Evolutionary conservation across 2,113 vertebrate species (phyloP).

Genomic region (Ictalurus punctatus): DNA sequence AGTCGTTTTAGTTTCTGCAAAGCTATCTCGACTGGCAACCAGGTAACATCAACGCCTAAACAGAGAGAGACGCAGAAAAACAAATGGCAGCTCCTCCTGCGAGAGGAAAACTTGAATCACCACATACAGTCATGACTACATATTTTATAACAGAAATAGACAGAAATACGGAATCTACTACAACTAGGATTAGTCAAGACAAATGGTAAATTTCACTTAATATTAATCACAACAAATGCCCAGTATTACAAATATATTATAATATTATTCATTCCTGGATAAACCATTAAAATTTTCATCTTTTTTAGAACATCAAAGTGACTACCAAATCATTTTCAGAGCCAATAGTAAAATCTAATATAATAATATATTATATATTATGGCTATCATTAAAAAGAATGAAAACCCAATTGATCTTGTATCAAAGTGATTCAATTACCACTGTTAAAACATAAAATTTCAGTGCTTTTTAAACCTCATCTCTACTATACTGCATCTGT

Average conservation of each 20-base stretch:
- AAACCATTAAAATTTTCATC: neutral
- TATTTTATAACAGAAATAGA: neutral
- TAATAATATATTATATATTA: no score
- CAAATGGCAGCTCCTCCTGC: neutral
- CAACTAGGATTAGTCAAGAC: neutral
- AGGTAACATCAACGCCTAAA: neutral
- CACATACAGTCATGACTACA: neutral
- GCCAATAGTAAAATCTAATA: neutral
- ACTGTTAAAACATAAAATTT: neutral
- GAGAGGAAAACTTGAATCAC: neutral
- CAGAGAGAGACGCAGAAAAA: neutral
- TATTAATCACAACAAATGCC: neutral
- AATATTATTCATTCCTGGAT: neutral
- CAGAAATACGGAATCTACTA: neutral
- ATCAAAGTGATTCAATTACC: neutral
- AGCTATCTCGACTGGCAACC: neutral
- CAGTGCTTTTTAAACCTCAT: no score
- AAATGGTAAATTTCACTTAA: neutral
- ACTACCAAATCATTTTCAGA: neutral
- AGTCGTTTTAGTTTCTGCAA: neutral
- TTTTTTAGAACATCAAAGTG: neutral
- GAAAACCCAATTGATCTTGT: neutral
- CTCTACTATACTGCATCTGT: no score
- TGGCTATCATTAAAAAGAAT: neutral
- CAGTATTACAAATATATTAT: neutral